These are phyloP conservation scores for Vanacampus margaritifer DNA, from an alignment of 2,113 vertebrate species.

Conservation along the genomic window DNA sequence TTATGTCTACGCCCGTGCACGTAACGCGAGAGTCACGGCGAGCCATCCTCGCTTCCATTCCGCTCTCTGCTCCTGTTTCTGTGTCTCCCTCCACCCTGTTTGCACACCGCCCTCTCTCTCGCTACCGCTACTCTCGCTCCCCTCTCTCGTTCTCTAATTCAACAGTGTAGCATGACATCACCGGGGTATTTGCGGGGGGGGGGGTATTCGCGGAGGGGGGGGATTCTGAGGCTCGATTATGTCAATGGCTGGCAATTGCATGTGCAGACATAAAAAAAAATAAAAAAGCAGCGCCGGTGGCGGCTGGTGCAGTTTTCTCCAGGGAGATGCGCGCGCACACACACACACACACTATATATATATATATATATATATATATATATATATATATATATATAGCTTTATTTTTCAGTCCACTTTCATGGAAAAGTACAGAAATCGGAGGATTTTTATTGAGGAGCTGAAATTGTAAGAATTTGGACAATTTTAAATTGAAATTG, in stretches of 20 bases:
- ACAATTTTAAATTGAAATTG: too few relatives aligned
- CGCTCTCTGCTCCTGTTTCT: constrained; percentile 41
- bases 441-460: too few relatives aligned
- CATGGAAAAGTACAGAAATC: too few relatives aligned
- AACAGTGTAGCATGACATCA: constrained; percentile 68
- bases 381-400: too few relatives aligned
- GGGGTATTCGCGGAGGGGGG: constrained; percentile 78
- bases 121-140: constrained; percentile 9
- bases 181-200: constrained; percentile 77
- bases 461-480: too few relatives aligned
- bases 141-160: background rate
- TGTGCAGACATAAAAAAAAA: background rate
- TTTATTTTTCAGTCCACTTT: too few relatives aligned
- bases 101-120: constrained; percentile 18
- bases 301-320: constrained; percentile 19
- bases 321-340: background rate
- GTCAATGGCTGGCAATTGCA: constrained; percentile 23
- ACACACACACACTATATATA: background rate
- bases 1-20: constrained; percentile 34
- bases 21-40: constrained; percentile 17
- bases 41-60: constrained; percentile 22
- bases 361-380: background rate
- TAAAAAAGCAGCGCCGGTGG: background rate
- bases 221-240: constrained; percentile 59
- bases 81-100: constrained; percentile 27